Evolutionary conservation across 2,113 vertebrate species (phyloP), one percentile per base, ranked within the genome.

Genomic region (Aphelocoma coerulescens): DNA sequence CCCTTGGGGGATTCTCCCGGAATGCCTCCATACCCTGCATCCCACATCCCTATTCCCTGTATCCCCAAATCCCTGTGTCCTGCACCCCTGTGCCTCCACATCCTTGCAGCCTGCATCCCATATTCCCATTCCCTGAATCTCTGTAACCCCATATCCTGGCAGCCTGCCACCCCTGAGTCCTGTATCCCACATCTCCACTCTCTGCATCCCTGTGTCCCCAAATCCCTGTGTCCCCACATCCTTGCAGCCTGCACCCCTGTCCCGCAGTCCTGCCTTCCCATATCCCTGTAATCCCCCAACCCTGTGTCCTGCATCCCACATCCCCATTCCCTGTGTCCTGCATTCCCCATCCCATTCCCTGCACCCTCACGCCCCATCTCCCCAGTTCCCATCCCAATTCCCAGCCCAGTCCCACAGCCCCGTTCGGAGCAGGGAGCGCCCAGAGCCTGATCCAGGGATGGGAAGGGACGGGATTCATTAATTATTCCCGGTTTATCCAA

Each of bases 391-490:
- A n/a, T 37, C 66, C 61, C 59, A 2, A 51, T 16, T 7, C 16
- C 30, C 9, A 1, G 27, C 43, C 32, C 74, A 7, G 67, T 23
- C 22, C 39, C 1, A 5, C 92, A 82, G 63, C 17, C n/a, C 10
- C 37, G 4, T 63, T 0, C 8, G 0, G 27, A 4, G n/a, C 66
- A 8, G 54, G n/a, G 21, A 77, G 39, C 1, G 0, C 76, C 11
- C 14, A 11, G 41, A 78, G 26, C 72, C 49, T 44, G 12, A 17
- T 1, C 24, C 77, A 6, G 2, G 2, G 10, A 7, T 2, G 26
- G 30, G n/a, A 68, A 39, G 30, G 17, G 41, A 4, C 6, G 6
- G 13, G 26, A 75, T 88, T 62, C 44, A 84, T 85, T 13, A 3
- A 9, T 19, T 28, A 30, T 48, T 95, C 88, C 61, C 27, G 12